These are phyloP conservation scores for Grapholita molesta DNA, from an alignment of 1,140 invertebrate species.

Conservation along the genomic window DNA sequence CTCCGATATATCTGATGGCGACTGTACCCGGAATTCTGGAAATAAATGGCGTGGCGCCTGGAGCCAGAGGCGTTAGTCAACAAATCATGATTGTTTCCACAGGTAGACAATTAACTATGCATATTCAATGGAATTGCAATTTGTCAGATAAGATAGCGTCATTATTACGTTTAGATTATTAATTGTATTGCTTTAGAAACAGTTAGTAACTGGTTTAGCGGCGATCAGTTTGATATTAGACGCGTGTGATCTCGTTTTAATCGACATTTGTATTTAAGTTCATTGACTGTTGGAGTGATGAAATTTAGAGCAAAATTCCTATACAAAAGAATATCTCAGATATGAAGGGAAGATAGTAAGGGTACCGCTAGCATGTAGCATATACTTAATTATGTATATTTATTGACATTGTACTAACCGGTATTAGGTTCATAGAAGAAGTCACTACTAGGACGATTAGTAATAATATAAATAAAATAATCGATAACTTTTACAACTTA, in stretches of 20 bases:
- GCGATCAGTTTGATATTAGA: slow-evolving; percentile 12
- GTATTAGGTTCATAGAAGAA: no score
- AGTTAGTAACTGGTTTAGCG: slow-evolving; percentile 23
- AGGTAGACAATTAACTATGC: background rate
- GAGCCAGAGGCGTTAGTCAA: background rate
- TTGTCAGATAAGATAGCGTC: slow-evolving; percentile 5
- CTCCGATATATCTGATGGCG: no score
- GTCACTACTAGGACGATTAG: no score
- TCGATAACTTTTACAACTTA: no score
- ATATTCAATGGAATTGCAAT: slow-evolving; percentile 4
- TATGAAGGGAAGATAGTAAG: no score
- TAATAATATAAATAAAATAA: no score
- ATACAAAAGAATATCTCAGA: no score
- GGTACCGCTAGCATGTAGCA: background rate
- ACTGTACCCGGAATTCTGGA: no score
- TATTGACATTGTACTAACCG: no score
- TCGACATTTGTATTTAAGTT: slow-evolving; percentile 20
- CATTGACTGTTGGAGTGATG: background rate
- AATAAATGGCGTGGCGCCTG: background rate
- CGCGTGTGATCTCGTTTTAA: slow-evolving; percentile 18
- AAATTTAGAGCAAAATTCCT: background rate
- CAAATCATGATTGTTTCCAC: slow-evolving; percentile 1
- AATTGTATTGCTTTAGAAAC: slow-evolving; percentile 17
- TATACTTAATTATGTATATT: no score
- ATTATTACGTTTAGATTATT: slow-evolving; percentile 12